Evolutionary conservation across 1,140 invertebrate genomes (phyloP), one percentile per base, ranked within the genome.

Genomic region (Spodoptera litura): DNA sequence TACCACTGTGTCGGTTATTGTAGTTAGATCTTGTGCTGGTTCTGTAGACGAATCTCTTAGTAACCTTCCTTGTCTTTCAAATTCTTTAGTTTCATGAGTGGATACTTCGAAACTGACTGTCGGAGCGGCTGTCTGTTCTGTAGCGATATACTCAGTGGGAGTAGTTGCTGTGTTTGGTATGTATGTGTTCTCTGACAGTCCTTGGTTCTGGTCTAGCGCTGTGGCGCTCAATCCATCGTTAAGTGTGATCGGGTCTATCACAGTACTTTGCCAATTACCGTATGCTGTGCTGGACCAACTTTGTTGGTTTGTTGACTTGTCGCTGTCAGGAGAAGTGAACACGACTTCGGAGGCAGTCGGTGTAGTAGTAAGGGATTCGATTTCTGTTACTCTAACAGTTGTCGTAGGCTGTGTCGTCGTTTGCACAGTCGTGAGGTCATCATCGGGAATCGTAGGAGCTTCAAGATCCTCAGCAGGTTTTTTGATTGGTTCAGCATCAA

Each of bases 221-320:
- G 87, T 81, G 2, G 84, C 81, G 74, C 91, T 96, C 62, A 96
- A 91, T 11, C 95, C 97, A 80, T 96, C 96, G 85, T 97, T 97
- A 25, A 97, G 96, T 25, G 95, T 96, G 56, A 96, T 95, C 0
- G 97, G 97, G 91, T 97, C 96, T 3, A 97, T 93, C 66, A 96
- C 95, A 0, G 96, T 96, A 13, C 95, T 96, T 80, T 96, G 95
- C 96, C 96, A 97, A 72, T 91, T 91, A 76, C 93, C 91, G 78
- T 88, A 93, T 55, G 38, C 38, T 6, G 87, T 90, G 56, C 87
- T 93, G 6, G 91, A 86, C 90, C 90, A 94, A 78, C 86, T 88
- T 81, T 89, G 91, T 53, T 90, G 86, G 66, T 88, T 88, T 9
- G 87, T 93, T 20, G 88, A 90, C 20, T 89, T 94, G 12, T 93